These are phyloP conservation scores for Lampris megalopsis DNA, from an alignment of 2,113 vertebrate species.

Conservation along the genomic window DNA sequence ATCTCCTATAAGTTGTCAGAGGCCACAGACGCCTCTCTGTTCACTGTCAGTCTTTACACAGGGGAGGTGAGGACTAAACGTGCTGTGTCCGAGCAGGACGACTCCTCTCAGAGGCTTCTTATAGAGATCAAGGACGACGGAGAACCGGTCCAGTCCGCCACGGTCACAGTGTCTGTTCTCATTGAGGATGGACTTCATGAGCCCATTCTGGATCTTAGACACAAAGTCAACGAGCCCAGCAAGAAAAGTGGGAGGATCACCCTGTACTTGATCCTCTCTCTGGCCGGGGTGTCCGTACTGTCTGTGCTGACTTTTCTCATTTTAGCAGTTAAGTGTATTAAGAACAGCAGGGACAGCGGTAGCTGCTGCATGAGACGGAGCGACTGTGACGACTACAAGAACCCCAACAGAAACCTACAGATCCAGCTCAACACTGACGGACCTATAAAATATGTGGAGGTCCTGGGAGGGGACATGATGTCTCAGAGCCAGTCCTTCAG, in stretches of 20 bases:
- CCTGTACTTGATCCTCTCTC: slow-evolving; percentile 82
- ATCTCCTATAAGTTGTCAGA: slow-evolving; percentile 83
- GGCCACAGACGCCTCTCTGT: slow-evolving; percentile 79
- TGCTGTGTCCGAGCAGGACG: slow-evolving; percentile 77
- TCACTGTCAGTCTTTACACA: slow-evolving; percentile 79
- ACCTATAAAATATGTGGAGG: slow-evolving; percentile 87
- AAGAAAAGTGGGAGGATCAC: slow-evolving; percentile 76
- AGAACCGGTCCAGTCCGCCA: slow-evolving; percentile 80
- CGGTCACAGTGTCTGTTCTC: slow-evolving; percentile 78
- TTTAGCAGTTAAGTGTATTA: slow-evolving; percentile 80
- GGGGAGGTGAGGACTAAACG: slow-evolving; percentile 85
- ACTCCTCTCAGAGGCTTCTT: slow-evolving; percentile 81
- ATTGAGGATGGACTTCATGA: slow-evolving; percentile 80
- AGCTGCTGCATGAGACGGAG: slow-evolving; percentile 72
- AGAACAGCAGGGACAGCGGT: slow-evolving; percentile 69
- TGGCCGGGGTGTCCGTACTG: slow-evolving; percentile 82
- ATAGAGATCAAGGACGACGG: slow-evolving; percentile 83
- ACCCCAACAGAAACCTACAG: slow-evolving; percentile 79
- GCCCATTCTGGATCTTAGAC: slow-evolving; percentile 75
- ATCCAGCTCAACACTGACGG: slow-evolving; percentile 85
- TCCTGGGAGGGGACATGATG: slow-evolving; percentile 83
- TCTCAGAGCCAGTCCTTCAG: slow-evolving; percentile 85
- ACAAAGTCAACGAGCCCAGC: slow-evolving; percentile 71
- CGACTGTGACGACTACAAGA: slow-evolving; percentile 68
- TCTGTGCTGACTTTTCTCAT: slow-evolving; percentile 82